Evolutionary conservation across 1,140 invertebrate genomes (phyloP), one percentile per base, ranked within the genome.

Genomic region (Eulimnadia texana): DNA sequence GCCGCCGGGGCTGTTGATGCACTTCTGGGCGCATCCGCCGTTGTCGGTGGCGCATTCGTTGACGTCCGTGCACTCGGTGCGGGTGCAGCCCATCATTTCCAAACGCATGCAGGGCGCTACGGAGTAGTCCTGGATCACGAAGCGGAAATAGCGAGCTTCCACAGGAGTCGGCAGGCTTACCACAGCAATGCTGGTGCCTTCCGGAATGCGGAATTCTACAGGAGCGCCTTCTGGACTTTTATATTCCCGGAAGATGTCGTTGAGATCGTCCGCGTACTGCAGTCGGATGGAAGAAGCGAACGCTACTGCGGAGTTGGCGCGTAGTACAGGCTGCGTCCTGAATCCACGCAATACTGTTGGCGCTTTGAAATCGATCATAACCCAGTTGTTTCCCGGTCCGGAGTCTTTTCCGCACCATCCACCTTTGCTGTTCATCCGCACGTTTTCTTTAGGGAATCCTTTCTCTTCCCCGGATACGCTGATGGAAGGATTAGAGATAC

Each of bases 21-120:
- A 95, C 73, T 92, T 90, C 69, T 94, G 91, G 69, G 95, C 86
- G 73, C 93, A 97, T 20, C 90, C 90, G 9, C 93, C 93, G 72
- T 97, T 97, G 63, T 87, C 84, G 20, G 77, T 78, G 54, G 79
- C 78, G 72, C 93, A 98, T 73, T 98, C 93, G 69, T 97, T 95
- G 28, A 94, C 83, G 71, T 97, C 93, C 10, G 80, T 78, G 71
- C 93, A 97, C 68, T 93, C 90, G 64, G 93, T 77, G 64, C 90
- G 78, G 0, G 87, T 88, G 72, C 92, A 96, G 6, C 92, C 93
- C 84, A 95, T 92, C 19, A 95, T 78, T 78, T 97, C 93, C 42
- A 97, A 70, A 71, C 91, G 88, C 58, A 95, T 73, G 68, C 93
- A 97, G 2, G 91, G 92, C 3, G 88, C 88, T 2, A 81, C 83